Conservation (phyloP, 2,888 invertebrate genomes). For the Tenthredo distinguenda region DNA sequence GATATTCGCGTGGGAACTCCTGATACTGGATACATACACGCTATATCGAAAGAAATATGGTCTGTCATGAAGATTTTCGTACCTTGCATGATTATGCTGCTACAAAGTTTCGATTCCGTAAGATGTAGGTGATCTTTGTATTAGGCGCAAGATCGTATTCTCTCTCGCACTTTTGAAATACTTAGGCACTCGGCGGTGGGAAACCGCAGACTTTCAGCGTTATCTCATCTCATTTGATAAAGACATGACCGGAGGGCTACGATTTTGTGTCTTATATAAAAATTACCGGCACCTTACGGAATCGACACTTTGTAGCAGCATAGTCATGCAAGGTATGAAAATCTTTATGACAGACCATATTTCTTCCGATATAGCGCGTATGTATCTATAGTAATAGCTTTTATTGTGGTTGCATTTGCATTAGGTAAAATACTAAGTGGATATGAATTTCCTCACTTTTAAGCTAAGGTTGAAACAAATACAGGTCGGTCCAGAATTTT, state of each 20-base stretch:
- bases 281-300: too few species aligned
- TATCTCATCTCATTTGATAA: too few species aligned
- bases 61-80: not conserved
- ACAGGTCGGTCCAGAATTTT: not conserved
- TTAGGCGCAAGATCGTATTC: too few species aligned
- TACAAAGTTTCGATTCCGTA: too few species aligned
- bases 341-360: not conserved
- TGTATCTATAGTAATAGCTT: not conserved
- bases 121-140: too few species aligned
- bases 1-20: too few species aligned
- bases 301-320: too few species aligned
- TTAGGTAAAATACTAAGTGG: not conserved
- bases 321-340: not conserved
- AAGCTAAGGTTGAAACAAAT: not conserved
- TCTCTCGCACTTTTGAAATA: too few species aligned
- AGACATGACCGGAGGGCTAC: too few species aligned
- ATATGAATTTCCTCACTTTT: not conserved
- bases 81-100: not conserved
- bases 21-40: not conserved
- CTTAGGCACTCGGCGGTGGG: too few species aligned
- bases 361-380: not conserved
- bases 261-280: too few species aligned
- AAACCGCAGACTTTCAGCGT: too few species aligned
- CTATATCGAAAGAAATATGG: not conserved
- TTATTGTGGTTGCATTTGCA: not conserved